Evolutionary conservation across 1,140 invertebrate species (phyloP).

Genomic region (Tribolium castaneum): DNA sequence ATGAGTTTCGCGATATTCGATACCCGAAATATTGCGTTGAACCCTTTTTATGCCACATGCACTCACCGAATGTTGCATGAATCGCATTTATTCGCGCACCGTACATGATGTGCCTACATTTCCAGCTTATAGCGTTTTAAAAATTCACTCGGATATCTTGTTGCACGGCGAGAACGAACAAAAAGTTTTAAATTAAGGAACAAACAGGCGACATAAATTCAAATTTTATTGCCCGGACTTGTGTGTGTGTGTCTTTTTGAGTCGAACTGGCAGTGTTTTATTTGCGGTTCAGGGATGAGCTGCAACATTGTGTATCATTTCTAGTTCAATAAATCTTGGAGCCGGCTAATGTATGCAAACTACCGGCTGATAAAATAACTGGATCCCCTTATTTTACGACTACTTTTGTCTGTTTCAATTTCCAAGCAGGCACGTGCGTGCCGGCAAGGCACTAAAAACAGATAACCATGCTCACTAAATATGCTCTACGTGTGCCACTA

Average conservation of each 20-base stretch:
- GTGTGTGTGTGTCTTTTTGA: not conserved
- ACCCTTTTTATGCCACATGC: not conserved
- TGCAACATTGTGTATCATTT: slow-evolving; percentile 35
- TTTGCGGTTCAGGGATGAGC: slow-evolving; percentile 26
- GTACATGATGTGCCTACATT: not conserved
- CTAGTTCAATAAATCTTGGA: slow-evolving; percentile 32
- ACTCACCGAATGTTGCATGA: not conserved
- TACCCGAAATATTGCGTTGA: not conserved
- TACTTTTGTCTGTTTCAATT: slow-evolving; percentile 49
- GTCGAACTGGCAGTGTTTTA: slow-evolving; percentile 3
- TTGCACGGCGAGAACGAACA: not conserved
- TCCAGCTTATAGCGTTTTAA: not conserved
- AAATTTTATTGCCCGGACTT: slow-evolving; percentile 5
- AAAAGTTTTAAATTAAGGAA: not conserved
- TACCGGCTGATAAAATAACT: slow-evolving; percentile 45
- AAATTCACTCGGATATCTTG: not conserved
- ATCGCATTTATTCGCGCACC: not conserved
- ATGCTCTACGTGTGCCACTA: slow-evolving; percentile 43
- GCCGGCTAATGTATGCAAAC: slow-evolving; percentile 45
- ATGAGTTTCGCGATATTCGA: not conserved
- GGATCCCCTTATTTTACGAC: slow-evolving; percentile 45
- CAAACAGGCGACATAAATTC: not conserved
- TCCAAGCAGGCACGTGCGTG: slow-evolving; percentile 44
- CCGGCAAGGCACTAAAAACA: slow-evolving; percentile 45
- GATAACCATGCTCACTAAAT: slow-evolving; percentile 48